Evolutionary conservation across 2,797 vertebrate genomes (phyloP), one percentile per base, ranked within the genome.

Genomic region (Acanthornis magna): DNA sequence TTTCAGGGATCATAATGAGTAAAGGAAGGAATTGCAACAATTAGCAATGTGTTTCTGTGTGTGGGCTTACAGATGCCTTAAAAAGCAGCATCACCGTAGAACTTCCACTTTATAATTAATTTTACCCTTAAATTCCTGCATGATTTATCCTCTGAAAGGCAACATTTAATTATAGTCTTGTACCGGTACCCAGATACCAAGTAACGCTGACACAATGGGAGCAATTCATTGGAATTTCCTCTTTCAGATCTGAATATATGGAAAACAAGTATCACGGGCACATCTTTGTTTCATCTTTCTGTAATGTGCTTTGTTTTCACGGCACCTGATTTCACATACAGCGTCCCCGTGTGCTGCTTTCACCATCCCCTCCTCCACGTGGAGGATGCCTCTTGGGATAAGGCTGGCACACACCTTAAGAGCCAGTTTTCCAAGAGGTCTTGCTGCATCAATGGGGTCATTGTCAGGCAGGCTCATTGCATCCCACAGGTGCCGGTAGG

Each of bases 201-300:
- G 91, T 91, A 79, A 93, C 5, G 4, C 92, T 96, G 95, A 97
- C 88, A 94, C 74, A 65, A 86, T 14, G 78, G 86, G 74, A 96
- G 76, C 89, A 89, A 80, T 96, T 97, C 61, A 81, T 79, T 96
- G 96, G 92, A 97, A 97, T 97, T 94, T 97, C 95, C 93, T 95
- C 95, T 94, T 95, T 91, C 63, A 29, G 13, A 65, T 83, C 40
- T 72, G 76, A 91, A 90, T 71, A 19, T 23, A 38, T 53, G 89
- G 91, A 94, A 93, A 92, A 89, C 80, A 88, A 81, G 71, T 13
- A 78, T 85, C 87, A 93, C 0, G 18, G 36, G 23, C 55, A 30
- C 45, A 42, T 71, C 85, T 94, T 75, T 18, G 70, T 62, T 81
- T 80, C 78, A 84, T 20, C 88, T 75, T 79, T 65, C 30, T 71